Base-by-base conservation (phyloP, 2,113 vertebrate genomes). In the Poeciliopsis occidentalis region DNA sequence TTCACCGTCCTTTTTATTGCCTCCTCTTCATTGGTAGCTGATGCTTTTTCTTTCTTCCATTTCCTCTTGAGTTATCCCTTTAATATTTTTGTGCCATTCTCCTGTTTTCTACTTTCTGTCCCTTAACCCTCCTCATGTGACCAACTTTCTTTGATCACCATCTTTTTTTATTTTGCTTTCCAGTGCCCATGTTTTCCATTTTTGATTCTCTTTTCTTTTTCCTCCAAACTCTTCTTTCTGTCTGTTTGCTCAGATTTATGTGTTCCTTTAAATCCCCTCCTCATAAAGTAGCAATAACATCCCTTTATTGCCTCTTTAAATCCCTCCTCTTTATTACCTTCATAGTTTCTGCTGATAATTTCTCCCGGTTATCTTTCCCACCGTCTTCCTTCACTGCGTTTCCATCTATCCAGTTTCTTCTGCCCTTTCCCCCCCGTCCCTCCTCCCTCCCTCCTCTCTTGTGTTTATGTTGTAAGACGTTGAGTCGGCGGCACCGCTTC, bases 391-490 rank as follows among this genome's bases (percentile, higher is more conserved):
- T 17, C 1, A 51, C 57, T 54, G 24, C 64, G 0, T 61, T 63
- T 5, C 30, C 61, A 22, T 29, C 31, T n/a, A 44, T 37, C 0
- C 12, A 12, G 34, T 19, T 69, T 12, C 8, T 12, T 60, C 24
- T 17, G 12, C 32, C 29, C 44, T 17, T 32, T 30, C 8, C 2
- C 0, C 5, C 30, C 30, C 4, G 19, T 39, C 22, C 30, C 60
- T 39, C 66, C 30, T 15, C 29, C 60, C 17, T 24, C 29, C 66
- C 17, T 24, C 61, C 70, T 64, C 4, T 67, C 47, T 60, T 24
- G 19, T 89, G 88, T 92, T 87, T 83, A 87, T 70, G 67, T 89
- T 83, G 62, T 69, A 61, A 32, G 74, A 82, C 71, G 76, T 79
- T 2, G 24, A 75, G 27, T 64, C 68, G 64, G 39, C 63, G 11